Evolutionary conservation across 2,888 invertebrate genomes (phyloP), one percentile per base, ranked within the genome.

Genomic region (Drosophila austrosaltans): DNA sequence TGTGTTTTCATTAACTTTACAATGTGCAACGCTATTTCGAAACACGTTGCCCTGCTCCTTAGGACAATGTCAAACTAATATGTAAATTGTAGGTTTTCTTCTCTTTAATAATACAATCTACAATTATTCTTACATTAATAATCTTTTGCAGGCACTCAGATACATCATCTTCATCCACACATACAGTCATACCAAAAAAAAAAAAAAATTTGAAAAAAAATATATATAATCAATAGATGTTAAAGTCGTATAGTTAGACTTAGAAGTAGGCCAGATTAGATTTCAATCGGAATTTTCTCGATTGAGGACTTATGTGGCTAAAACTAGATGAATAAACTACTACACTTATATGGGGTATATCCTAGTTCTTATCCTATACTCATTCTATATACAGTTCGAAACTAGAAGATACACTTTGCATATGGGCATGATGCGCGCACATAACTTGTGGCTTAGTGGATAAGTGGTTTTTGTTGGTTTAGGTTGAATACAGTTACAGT

Each of bases 351-450:
- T 48, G 5, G 3, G n/a, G 22, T 25, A 48, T 3, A 48, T 48
- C 10, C 69, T 69, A 69, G 68, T 30, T 32, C 36, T 48, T 25
- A 48, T 48, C 48, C 48, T 48, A 48, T 48, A 8, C 48, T 36
- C 25, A 53, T 48, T 69, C 80, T 83, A 66, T 72, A 16, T 79
- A 83, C 83, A 83, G 69, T 63, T 57, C 69, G 75, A 76, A 79
- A 87, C 83, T 83, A 83, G 87, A 84, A 76, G 82, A 82, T 83
- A 86, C 82, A 82, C 82, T 79, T 86, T 82, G 68, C 79, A 61
- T 79, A 81, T 79, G 78, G 86, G 72, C 77, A 75, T 77, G 76
- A 59, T 85, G 78, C 72, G 75, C 36, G 2, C 36, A 36, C 36
- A 36, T 75, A 69, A 79, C 60, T 84, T 81, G 82, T 68, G 72